Base-by-base conservation (phyloP, 1,140 invertebrate species). In the Cataglyphis hispanica region DNA sequence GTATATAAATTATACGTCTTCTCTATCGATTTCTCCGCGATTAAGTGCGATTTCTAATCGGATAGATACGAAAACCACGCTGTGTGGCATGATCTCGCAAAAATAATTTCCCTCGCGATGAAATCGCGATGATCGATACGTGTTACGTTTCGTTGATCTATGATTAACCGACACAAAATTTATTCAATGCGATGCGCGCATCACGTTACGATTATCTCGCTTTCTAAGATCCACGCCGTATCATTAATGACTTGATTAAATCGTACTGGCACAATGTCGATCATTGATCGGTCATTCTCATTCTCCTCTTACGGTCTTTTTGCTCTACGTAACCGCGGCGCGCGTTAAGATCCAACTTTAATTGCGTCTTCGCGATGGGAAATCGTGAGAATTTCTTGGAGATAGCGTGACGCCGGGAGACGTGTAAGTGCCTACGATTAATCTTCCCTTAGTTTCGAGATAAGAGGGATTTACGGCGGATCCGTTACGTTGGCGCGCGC, bases 391-490 rank as follows among this genome's bases (percentile, higher is more conserved):
- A 78, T 87, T 78, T 72, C 10, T 37, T 13, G 22, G 80, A 58
- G 83, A 72, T 78, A 50, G 53, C 50, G 25, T 76, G 34, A 67
- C 25, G 64, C 72, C 53, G 56, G 67, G 81, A 81, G 70, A 61
- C 56, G 27, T 43, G 11, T 53, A 63, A 66, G 53, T 85, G 70
- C 31, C 63, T 72, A 63, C 66, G 87, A 83, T 89, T 89, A 89
- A 89, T 89, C 87, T 81, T 81, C 22, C 40, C 86, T 61, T 67
- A 67, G 66, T 34, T 25, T 58, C 27, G 43, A 83, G 88, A 89
- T 89, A 89, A 89, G 86, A 40, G 77, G 88, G 83, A 89, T 89
- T 89, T 88, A 86, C 87, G 61, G 46, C 40, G 75, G 72, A 75
- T 85, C n/a, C 58, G 53, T 50, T 72, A 81, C 53, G 78, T 72